Conservation (phyloP, 1,140 invertebrate genomes). For the Armadillidium nasatum region DNA sequence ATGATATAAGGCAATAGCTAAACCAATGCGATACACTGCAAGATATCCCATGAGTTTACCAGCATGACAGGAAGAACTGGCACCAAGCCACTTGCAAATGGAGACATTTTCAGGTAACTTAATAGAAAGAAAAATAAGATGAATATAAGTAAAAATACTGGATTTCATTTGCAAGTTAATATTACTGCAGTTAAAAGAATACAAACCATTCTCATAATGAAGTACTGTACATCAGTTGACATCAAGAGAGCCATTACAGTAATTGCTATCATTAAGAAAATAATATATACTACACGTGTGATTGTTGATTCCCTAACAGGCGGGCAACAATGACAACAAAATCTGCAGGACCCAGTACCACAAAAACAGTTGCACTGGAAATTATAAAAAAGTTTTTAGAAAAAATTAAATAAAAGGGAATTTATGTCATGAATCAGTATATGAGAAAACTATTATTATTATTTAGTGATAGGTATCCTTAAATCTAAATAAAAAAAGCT, state of each 20-base stretch:
- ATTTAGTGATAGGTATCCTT: too few relatives aligned
- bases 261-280: not conserved
- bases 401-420: too few relatives aligned
- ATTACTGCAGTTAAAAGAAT: too few relatives aligned
- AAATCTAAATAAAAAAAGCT: too few relatives aligned
- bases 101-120: not conserved
- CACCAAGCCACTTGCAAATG: not conserved
- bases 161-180: too few relatives aligned
- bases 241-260: not conserved
- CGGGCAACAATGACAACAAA: not conserved
- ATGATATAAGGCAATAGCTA: slow-evolving; percentile 51
- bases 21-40: slow-evolving; percentile 53
- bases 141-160: too few relatives aligned
- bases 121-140: not conserved
- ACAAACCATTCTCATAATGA: not conserved
- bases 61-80: not conserved
- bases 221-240: not conserved
- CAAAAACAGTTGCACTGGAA: not conserved
- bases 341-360: not conserved
- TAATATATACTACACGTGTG: not conserved
- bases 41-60: slow-evolving; percentile 49
- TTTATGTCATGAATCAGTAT: too few relatives aligned
- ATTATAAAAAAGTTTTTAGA: not conserved
- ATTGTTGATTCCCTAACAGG: not conserved
- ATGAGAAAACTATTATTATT: too few relatives aligned